Evolutionary conservation across 2,113 vertebrate species (phyloP), one percentile per base, ranked within the genome.

Genomic region (Pogonocichla stellata): DNA sequence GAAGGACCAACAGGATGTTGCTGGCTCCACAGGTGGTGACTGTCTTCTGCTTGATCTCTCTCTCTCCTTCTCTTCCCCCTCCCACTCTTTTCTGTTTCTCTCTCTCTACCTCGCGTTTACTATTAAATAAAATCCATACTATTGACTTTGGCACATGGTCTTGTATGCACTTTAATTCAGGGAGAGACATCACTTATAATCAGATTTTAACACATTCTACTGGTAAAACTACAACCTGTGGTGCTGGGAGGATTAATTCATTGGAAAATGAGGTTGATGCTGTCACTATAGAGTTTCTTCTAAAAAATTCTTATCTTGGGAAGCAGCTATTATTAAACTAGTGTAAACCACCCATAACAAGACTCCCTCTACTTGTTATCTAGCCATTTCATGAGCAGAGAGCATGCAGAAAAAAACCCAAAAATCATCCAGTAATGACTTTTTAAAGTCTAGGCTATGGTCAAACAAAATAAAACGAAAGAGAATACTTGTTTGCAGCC

Each of bases 1-100:
- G 43, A 47, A 73, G 12, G 36, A 65, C 12, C 5, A 43, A 43
- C 4, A 31, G 25, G 5, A 42, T 42, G 5, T 4, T 0, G 0
- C 34, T 64, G 31, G 22, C 12, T 80, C 25, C 36, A 33, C 2
- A 31, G 26, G 11, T 33, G 17, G 3, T 36, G 50, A 43, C 25
- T 50, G 8, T 22, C 9, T 50, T 51, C 31, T 72, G 14, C 11
- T 65, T 50, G 42, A 43, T 22, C 2, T 65, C 36, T 54, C 42
- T 45, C 40, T 56, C 16, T 85, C 31, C 19, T 29, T 29, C 34
- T 36, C 10, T 25, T 2, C 25, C 1, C 6, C 2, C 18, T 22
- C 5, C 6, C 5, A 1, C 8, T 15, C 12, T 33, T 26, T 42
- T 50, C 22, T 48, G 9, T 48, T 64, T 67, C 20, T 71, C 8